phyloP scores from a whole-genome alignment of 2,888 invertebrate species.

The Drosophila algonquin region DNA sequence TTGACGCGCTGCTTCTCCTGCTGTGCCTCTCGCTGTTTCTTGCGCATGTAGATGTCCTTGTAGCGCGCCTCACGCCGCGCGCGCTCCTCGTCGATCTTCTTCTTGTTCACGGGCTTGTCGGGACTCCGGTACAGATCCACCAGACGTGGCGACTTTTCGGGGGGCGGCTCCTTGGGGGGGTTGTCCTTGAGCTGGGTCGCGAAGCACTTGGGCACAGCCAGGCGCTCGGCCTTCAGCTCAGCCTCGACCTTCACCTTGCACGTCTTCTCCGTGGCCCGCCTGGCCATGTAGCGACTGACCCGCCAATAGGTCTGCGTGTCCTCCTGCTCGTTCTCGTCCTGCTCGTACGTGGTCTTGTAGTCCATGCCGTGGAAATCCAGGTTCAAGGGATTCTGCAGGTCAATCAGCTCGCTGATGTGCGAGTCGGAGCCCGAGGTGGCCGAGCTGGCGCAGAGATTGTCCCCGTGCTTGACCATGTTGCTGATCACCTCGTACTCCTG shows the following conservation, averaged over 20 bases:
- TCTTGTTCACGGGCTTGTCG: conserved; percentile 71
- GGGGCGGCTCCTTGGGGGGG: background rate
- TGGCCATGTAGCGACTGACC: conserved; percentile 77
- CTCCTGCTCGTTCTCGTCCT: conserved; percentile 80
- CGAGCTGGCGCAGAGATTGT: conserved; percentile 73
- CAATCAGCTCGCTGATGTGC: conserved; percentile 80
- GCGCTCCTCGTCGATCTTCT: conserved; percentile 63
- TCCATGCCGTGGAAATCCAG: conserved; percentile 83
- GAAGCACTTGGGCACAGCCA: conserved; percentile 67
- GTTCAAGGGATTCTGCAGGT: conserved; percentile 81
- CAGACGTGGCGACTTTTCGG: conserved; percentile 34
- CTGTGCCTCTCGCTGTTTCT: conserved; percentile 47
- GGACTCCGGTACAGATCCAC: conserved; percentile 73
- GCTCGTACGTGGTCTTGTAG: conserved; percentile 79
- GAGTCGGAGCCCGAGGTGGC: conserved; percentile 69
- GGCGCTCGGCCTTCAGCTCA: conserved; percentile 68
- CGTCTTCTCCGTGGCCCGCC: conserved; percentile 64
- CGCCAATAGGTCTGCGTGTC: conserved; percentile 78
- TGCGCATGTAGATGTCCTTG: conserved; percentile 72
- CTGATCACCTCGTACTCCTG: conserved; percentile 65
- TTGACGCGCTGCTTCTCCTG: conserved; percentile 25
- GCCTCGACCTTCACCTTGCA: conserved; percentile 64
- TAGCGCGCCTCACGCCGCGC: conserved; percentile 70
- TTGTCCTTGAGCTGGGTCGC: conserved; percentile 51
- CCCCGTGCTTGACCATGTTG: conserved; percentile 79